Evolutionary conservation across 2,113 vertebrate genomes (phyloP).

Genomic region (Bos taurus): DNA sequence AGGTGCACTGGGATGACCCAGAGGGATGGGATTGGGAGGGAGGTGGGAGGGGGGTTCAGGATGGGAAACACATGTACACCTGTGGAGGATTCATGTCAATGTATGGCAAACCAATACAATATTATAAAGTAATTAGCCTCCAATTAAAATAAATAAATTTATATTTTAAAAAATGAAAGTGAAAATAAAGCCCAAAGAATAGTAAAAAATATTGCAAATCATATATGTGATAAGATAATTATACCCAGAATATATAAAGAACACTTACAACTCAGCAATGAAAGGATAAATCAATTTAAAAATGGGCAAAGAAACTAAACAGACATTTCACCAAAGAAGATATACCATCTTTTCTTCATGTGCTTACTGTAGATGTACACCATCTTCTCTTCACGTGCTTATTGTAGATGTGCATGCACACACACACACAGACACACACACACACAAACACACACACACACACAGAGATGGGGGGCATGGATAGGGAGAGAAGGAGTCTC

Average conservation of each 20-base stretch:
- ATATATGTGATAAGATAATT: neutral
- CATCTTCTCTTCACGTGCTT: neutral
- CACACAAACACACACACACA: neutral
- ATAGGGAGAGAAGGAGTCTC: neutral
- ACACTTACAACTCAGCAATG: neutral
- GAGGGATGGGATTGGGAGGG: no score
- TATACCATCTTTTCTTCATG: neutral
- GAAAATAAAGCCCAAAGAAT: neutral
- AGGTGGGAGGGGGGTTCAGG: no score
- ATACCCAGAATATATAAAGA: neutral
- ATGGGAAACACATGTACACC: no score
- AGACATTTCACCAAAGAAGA: neutral
- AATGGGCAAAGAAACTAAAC: neutral
- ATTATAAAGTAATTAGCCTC: no score
- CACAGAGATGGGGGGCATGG: rapidly evolving
- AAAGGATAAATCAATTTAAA: neutral
- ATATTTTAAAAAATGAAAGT: neutral
- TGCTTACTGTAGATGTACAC: neutral
- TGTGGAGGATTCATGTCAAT: no score
- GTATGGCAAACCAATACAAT: no score
- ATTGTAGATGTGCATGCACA: neutral
- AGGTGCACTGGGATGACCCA: no score
- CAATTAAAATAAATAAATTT: no score
- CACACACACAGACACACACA: neutral
- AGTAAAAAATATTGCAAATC: neutral